These are phyloP conservation scores for Eupithecia abbreviata DNA, from an alignment of 2,888 invertebrate genomes.

Conservation along the genomic window DNA sequence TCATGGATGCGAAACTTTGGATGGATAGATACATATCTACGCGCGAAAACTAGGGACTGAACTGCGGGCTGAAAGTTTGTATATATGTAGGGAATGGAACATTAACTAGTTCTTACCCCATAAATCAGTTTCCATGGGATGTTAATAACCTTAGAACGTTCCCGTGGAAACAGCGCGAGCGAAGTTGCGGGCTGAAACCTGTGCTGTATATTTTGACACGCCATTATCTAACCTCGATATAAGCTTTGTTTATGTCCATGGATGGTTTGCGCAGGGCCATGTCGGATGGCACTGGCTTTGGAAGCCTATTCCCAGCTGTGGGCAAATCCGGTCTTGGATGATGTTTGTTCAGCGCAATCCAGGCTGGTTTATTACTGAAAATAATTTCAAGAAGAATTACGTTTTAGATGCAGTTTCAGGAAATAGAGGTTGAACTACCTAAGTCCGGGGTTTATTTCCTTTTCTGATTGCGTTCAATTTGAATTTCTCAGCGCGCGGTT, in stretches of 20 bases:
- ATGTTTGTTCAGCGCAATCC: background rate
- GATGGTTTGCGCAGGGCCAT: background rate
- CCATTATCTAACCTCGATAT: background rate
- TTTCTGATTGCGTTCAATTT: background rate
- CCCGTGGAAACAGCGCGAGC: too few species aligned
- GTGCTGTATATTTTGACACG: background rate
- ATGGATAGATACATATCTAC: background rate
- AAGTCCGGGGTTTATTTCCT: background rate
- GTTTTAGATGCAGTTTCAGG: background rate
- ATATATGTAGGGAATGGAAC: too few species aligned
- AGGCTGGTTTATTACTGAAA: background rate
- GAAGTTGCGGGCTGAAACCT: background rate
- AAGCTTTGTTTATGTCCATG: background rate
- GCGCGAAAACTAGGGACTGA: background rate
- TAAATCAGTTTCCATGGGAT: too few species aligned
- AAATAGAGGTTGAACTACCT: background rate
- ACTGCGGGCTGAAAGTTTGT: too few species aligned
- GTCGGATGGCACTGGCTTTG: background rate
- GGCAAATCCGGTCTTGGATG: background rate
- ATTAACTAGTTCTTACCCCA: too few species aligned
- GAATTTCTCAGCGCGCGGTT: background rate
- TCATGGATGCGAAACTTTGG: too few species aligned
- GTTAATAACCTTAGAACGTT: too few species aligned
- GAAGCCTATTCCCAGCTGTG: background rate
- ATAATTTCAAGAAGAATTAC: background rate